Base-by-base conservation (phyloP, 2,888 invertebrate species). In the Machimus atricapillus region DNA sequence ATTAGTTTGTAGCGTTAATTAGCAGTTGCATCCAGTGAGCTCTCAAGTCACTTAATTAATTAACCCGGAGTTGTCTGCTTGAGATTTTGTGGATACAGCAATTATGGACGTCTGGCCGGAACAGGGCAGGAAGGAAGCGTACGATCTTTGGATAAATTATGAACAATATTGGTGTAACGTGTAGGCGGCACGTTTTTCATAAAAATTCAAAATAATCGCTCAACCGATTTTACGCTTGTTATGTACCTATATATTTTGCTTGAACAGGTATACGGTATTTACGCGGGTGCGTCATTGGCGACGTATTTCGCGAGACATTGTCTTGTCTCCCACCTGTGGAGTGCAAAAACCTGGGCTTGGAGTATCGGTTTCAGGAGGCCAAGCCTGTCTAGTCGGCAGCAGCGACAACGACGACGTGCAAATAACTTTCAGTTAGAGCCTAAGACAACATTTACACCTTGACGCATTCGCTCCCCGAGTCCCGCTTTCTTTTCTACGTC, bases 71-170 rank as follows among this genome's bases (percentile, higher is more conserved):
- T 81, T 81, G 52, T 81, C 52, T 81, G 81, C 81, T 52, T 81
- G 81, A 81, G 81, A 81, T 81, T 81, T 81, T 81, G 81, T 81
- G 81, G 81, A 81, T 81, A 52, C 56, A 31, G 74, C 74, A 85
- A 85, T 85, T 85, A 85, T 46, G 23, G 43, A 43, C 74, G 85
- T 85, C 85, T 85, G 74, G 85, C 85, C 85, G 85, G 85, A 85
- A 85, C 85, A 34, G 9, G 12, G 27, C 40, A 85, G 58, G 83
- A 40, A 85, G 85, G 85, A 85, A 85, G 85, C 43, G n/a, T 16
- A 52, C 23, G 52, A 52, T 81, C 56, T 81, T 34, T n/a, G 16
- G 52, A n/a, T 52, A 52, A 81, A 81, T 81, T 81, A 7, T 27
- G 31, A 31, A 7, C 4, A n/a, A n/a, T 56, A 14, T 27, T 12